A percentile compares a stretch with the other conserved stretches of the same genome.
Conservation (phyloP, 2,888 invertebrate species). For the Thymelicus acteon region DNA sequence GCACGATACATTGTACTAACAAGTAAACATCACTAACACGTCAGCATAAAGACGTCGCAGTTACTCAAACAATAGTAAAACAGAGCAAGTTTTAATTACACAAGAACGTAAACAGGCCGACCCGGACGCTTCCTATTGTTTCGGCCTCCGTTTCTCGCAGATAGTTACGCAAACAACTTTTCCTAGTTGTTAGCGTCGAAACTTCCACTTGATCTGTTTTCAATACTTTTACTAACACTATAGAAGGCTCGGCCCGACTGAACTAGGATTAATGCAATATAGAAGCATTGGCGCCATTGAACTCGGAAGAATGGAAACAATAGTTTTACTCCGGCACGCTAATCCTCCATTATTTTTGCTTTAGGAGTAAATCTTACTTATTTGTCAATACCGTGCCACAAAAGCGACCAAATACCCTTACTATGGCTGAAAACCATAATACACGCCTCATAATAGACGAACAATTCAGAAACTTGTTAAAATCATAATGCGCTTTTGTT, state of each 20-base stretch:
- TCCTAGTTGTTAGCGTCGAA: slow-evolving; percentile 58
- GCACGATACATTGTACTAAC: slow-evolving; percentile 58
- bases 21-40: slow-evolving; percentile 6
- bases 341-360: slow-evolving; percentile 81
- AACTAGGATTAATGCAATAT: slow-evolving; percentile 71
- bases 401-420: slow-evolving; percentile 82
- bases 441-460: slow-evolving; percentile 81
- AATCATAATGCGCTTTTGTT: slow-evolving; percentile 82
- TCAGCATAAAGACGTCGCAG: slow-evolving; percentile 37
- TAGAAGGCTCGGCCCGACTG: slow-evolving; percentile 56
- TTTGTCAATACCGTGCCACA: slow-evolving; percentile 84
- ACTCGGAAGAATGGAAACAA: slow-evolving; percentile 57
- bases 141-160: slow-evolving; percentile 55
- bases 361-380: slow-evolving; percentile 80
- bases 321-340: slow-evolving; percentile 65
- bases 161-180: slow-evolving; percentile 72
- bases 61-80: slow-evolving; percentile 40
- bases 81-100: slow-evolving; percentile 45
- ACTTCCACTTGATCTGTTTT: slow-evolving; percentile 76
- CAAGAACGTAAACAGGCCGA: slow-evolving; percentile 42
- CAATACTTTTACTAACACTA: slow-evolving; percentile 64
- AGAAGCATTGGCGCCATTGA: slow-evolving; percentile 73
- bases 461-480: slow-evolving; percentile 82
- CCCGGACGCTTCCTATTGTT: slow-evolving; percentile 53
- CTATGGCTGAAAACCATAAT: slow-evolving; percentile 79